These are phyloP conservation scores for Okamejei kenojei DNA, from an alignment of 2,797 vertebrate genomes.

Conservation along the genomic window DNA sequence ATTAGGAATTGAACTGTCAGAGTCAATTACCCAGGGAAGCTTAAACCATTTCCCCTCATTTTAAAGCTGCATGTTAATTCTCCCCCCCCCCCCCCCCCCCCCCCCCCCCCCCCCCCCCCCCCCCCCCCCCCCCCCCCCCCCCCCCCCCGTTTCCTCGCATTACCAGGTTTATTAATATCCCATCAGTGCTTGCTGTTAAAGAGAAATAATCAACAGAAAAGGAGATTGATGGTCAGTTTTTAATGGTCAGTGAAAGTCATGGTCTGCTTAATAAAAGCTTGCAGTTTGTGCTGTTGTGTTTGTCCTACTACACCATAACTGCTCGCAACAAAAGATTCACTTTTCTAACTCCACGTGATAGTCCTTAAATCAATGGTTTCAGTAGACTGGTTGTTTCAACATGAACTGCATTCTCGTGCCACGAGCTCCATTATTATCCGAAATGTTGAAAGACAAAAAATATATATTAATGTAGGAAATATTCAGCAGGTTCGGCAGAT, in stretches of 20 bases:
- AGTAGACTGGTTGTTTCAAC: background rate
- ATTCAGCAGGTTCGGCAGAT: too few species aligned
- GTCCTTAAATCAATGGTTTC: background rate
- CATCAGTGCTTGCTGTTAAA: constrained; percentile 15
- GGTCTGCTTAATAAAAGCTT: background rate
- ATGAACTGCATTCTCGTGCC: background rate
- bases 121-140: too few species aligned
- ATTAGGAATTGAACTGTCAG: constrained; percentile 20
- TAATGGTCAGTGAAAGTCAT: background rate
- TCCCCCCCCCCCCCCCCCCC: too few species aligned
- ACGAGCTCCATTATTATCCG: background rate
- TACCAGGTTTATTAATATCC: background rate
- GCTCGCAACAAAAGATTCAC: background rate
- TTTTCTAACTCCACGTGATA: background rate
- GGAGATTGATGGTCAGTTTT: constrained; percentile 2
- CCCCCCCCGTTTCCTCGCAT: background rate
- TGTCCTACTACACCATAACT: background rate
- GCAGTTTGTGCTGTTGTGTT: background rate
- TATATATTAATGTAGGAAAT: too few species aligned
- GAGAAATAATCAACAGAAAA: background rate
- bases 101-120: too few species aligned
- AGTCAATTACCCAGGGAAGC: background rate
- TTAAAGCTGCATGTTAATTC: constrained; percentile 30
- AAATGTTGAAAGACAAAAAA: too few species aligned
- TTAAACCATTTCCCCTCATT: background rate